Evolutionary conservation across 2,113 vertebrate species (phyloP).

Genomic region (Plecotus auritus): DNA sequence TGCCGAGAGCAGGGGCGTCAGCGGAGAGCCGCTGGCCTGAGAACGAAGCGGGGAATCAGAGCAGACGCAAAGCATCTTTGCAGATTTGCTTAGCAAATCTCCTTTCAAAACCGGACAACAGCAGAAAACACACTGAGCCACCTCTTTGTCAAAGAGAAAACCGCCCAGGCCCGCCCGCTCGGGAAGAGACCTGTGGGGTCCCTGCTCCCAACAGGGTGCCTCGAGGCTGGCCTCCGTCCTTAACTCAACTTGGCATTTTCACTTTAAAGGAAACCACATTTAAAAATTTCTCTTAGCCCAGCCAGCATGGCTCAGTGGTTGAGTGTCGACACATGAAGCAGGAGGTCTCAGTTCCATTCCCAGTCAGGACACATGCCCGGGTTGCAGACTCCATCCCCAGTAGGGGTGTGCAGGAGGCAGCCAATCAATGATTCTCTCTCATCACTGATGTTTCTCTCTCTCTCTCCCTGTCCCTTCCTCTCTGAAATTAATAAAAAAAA

Average conservation of each 20-base stretch:
- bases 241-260: slow-evolving; percentile 84
- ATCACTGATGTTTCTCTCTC: no score
- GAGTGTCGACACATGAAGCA: no score
- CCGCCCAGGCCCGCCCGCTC: neutral
- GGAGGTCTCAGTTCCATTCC: no score
- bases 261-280: slow-evolving; percentile 41
- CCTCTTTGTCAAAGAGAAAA: neutral
- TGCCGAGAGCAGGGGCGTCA: accelerated
- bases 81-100: neutral
- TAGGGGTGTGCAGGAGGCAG: no score
- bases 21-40: neutral
- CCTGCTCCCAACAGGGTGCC: neutral
- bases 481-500: no score
- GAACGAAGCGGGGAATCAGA: neutral
- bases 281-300: neutral
- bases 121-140: no score
- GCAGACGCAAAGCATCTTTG: neutral
- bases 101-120: no score
- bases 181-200: neutral
- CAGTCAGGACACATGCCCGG: no score
- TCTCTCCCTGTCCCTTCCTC: no score
- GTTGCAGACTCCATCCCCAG: no score
- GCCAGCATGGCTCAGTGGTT: no score
- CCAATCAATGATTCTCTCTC: no score
- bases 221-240: slow-evolving; percentile 83